These are phyloP conservation scores for Blastobasis adustella DNA, from an alignment of 2,888 invertebrate species.

Conservation along the genomic window DNA sequence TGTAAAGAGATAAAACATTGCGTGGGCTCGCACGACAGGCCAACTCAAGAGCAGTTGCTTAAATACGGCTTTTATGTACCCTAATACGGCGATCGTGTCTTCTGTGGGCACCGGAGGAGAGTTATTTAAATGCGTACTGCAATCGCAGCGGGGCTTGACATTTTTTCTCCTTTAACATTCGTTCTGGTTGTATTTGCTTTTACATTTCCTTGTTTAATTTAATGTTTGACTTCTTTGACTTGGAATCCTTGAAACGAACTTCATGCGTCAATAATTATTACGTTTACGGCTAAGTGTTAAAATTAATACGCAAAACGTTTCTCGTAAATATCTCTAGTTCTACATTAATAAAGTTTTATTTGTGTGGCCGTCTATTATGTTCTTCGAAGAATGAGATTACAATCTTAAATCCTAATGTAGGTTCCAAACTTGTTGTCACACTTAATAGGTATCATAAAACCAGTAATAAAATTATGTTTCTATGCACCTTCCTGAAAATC, in stretches of 20 bases:
- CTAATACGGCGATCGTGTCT: conserved; percentile 38
- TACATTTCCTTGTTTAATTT: neutral
- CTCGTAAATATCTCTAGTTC: no score
- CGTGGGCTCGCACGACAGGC: conserved; percentile 53
- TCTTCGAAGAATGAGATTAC: no score
- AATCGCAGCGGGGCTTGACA: conserved; percentile 19
- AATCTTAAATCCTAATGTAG: conserved; percentile 1
- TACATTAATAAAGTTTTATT: no score
- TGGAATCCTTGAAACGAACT: neutral
- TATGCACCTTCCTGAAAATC: conserved; percentile 44
- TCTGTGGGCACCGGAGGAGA: conserved; percentile 18
- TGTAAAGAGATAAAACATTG: conserved; percentile 63
- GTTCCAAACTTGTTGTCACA: conserved; percentile 23
- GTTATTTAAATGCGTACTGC: conserved; percentile 19
- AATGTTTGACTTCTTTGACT: neutral
- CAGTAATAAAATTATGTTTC: conserved; percentile 38
- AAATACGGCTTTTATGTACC: conserved; percentile 58
- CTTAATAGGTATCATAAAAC: conserved; percentile 30
- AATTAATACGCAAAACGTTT: no score
- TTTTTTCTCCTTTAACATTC: conserved; percentile 5
- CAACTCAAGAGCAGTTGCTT: conserved; percentile 52
- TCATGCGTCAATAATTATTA: no score
- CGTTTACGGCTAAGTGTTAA: no score
- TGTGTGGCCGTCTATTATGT: no score
- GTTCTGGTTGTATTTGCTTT: neutral